Evolutionary conservation across 2,113 vertebrate genomes (phyloP).

Genomic region (Hiodon alosoides): DNA sequence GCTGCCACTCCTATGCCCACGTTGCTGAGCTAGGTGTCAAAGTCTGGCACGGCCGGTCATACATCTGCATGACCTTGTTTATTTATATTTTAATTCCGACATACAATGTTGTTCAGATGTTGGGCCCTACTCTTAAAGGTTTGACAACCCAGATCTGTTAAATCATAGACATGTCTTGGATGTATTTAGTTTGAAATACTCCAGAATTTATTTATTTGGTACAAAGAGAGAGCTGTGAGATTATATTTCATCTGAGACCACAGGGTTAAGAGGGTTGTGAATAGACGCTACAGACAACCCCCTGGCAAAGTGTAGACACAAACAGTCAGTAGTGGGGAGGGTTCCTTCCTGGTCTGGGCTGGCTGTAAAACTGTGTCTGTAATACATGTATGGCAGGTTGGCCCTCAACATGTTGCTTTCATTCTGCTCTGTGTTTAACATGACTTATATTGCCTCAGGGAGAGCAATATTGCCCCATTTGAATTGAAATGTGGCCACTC

Average conservation of each 20-base stretch:
- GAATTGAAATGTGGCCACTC: background rate
- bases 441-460: background rate
- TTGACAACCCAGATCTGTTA: no score
- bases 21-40: no score
- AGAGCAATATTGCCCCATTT: background rate
- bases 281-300: background rate
- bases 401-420: background rate
- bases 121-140: no score
- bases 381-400: background rate
- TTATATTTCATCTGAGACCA: no score
- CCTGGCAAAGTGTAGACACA: constrained; percentile 4
- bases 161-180: constrained; percentile 1
- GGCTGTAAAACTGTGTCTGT: background rate
- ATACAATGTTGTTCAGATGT: background rate
- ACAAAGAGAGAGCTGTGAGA: no score
- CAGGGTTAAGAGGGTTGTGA: background rate
- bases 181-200: background rate
- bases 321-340: background rate
- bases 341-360: background rate
- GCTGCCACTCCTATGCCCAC: no score
- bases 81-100: no score
- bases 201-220: no score
- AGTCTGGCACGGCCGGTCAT: no score
- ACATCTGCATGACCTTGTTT: no score
- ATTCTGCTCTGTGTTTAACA: background rate